Conservation (phyloP, 1,140 invertebrate genomes). For the Zaprionus ghesquierei region DNA sequence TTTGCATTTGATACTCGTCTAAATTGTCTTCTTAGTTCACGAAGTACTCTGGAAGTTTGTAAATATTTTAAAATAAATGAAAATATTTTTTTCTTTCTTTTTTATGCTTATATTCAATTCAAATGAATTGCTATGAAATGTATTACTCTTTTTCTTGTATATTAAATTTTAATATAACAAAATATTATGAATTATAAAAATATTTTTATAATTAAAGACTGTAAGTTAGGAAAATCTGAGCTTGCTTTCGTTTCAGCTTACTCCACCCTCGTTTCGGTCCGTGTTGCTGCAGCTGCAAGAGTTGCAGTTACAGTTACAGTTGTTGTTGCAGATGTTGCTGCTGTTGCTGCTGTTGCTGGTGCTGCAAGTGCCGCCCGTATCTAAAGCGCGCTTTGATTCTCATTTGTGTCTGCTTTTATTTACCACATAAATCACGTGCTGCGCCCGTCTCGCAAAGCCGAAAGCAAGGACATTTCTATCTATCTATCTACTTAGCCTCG, state of each 20-base stretch:
- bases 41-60: no score
- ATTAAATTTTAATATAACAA: no score
- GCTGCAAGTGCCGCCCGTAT: constrained; percentile 53
- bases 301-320: constrained; percentile 4
- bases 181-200: neutral
- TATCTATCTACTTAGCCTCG: constrained; percentile 76
- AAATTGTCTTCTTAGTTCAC: no score
- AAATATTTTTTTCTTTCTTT: no score
- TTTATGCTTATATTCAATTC: no score
- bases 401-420: constrained; percentile 72
- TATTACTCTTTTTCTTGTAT: no score
- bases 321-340: constrained; percentile 12
- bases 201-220: neutral
- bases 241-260: neutral
- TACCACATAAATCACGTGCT: constrained; percentile 78
- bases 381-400: constrained; percentile 59
- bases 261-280: neutral
- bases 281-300: constrained; percentile 25
- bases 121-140: no score
- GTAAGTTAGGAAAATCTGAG: neutral
- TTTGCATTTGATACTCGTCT: no score
- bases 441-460: constrained; percentile 37
- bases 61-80: no score
- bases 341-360: constrained; percentile 8
- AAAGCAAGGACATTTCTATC: constrained; percentile 69